Evolutionary conservation across 2,888 invertebrate genomes (phyloP), one percentile per base, ranked within the genome.

Genomic region (Sacculina carcini): DNA sequence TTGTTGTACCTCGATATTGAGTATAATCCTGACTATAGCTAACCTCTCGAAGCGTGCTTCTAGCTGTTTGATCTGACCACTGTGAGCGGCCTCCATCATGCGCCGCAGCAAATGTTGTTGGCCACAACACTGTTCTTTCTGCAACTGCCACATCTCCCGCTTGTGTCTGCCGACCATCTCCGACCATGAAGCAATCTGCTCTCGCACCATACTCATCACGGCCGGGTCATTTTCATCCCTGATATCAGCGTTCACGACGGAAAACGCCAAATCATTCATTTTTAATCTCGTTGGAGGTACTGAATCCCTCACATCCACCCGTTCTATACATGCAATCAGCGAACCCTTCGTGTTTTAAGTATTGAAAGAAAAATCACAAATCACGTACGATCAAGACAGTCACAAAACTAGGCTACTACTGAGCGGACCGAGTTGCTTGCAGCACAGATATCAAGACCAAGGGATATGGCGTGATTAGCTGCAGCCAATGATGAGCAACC

Each of bases 131-230:
- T 78, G 71, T 71, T 56, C 78, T 71, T 67, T 89, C 77, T 68
- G 63, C 59, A 74, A 58, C 57, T 73, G 73, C 68, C 75, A 75
- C 61, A 94, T 90, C 63, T 89, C 79, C 75, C 76, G 56, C 7
- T 83, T 74, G 59, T 86, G 90, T 38, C 77, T 71, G 55, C 79
- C 77, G 59, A 84, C 79, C 71, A 94, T 75, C 61, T 82, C 82
- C 53, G 85, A 82, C 94, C 96, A 98, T 60, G 94, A 87, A 14
- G 76, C 70, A 6, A 92, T 89, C 69, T 98, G 96, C 58, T 89
- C 89, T 36, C 76, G 75, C 28, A 98, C 90, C 50, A 82, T 77
- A 59, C 86, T 77, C 1, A 55, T 56, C 44, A 58, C 56, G 16
- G 54, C 54, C 2, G 56, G 56, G 51, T 58, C 58, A 51, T 58